Evolutionary conservation across 1,140 invertebrate genomes (phyloP), one percentile per base, ranked within the genome.

Genomic region (Phortica variegata): DNA sequence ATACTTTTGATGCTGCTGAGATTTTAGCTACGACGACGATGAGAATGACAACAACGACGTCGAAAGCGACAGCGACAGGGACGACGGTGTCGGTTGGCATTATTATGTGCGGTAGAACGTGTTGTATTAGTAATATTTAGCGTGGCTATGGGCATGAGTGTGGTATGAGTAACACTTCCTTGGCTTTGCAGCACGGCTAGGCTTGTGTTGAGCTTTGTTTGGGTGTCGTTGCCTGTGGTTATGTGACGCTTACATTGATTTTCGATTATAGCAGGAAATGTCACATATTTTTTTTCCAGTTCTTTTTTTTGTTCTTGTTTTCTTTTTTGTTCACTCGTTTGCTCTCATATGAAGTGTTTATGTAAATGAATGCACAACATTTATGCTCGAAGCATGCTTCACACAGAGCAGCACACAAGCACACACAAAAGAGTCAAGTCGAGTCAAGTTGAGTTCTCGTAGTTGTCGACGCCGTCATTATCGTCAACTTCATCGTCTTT

Each of bases 241-340:
- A 43, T 55, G 47, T 60, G 63, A 49, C n/a, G n/a, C n/a, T n/a
- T n/a, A n/a, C 63, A 68, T 68, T 68, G 63, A 68, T 60, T 68
- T 68, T 68, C 63, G 63, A 63, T 68, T 68, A 60, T 57, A 47
- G 51, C 41, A 56, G 51, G 56, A 61, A 61, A 59, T 53, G 56
- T 58, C 51, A 60, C 36, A 65, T 32, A 41, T 61, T 60, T n/a
- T n/a, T n/a, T n/a, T n/a, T 15, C 40, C 31, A 29, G 42, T 45
- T 36, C 37, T 47, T 52, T 51, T 52, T 50, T 41, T 46, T 46
- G 4, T 15, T 10, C 60, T 50, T 43, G 49, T 41, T 44, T 56
- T 48, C 48, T 54, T 68, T 60, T 57, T 60, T 46, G 33, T 48
- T 44, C 48, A 10, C 33, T n/a, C 33, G 10, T 10, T 10, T 15